Evolutionary conservation across 2,797 vertebrate genomes (phyloP).

Genomic region (Urocyon cinereoargenteus): DNA sequence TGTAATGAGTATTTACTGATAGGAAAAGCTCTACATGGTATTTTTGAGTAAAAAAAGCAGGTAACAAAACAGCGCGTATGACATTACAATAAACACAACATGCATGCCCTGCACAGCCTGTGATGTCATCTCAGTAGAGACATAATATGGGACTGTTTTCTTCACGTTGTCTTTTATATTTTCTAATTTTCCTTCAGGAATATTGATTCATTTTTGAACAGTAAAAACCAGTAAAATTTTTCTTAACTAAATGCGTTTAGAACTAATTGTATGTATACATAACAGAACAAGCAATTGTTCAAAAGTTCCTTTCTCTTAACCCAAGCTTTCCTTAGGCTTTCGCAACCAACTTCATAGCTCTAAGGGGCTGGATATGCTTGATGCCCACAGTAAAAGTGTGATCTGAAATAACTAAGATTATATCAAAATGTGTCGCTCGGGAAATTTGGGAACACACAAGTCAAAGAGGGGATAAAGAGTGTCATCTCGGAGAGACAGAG

Average conservation of each 20-base stretch:
- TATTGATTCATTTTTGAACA: neutral
- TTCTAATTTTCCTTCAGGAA: neutral
- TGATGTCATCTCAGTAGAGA: neutral
- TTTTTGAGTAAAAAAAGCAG: neutral
- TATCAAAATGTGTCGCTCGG: neutral
- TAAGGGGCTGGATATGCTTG: neutral
- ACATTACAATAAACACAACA: neutral
- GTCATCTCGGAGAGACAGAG: neutral
- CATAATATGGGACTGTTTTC: neutral
- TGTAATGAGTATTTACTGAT: neutral
- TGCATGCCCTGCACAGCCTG: rapidly evolving
- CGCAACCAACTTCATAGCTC: neutral
- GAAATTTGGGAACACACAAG: neutral
- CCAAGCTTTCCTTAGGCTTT: neutral
- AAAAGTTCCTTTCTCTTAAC: slow-evolving; percentile 9
- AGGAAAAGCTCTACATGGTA: neutral
- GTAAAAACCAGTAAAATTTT: neutral
- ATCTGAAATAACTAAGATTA: neutral
- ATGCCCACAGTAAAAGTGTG: neutral
- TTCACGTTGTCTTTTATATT: neutral
- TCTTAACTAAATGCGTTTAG: neutral
- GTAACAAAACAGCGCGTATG: neutral
- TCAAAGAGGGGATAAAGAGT: neutral
- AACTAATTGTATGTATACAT: neutral
- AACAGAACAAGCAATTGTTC: neutral